phyloP scores from a whole-genome alignment of 2,888 invertebrate genomes.

The Tetragonisca angustula region DNA sequence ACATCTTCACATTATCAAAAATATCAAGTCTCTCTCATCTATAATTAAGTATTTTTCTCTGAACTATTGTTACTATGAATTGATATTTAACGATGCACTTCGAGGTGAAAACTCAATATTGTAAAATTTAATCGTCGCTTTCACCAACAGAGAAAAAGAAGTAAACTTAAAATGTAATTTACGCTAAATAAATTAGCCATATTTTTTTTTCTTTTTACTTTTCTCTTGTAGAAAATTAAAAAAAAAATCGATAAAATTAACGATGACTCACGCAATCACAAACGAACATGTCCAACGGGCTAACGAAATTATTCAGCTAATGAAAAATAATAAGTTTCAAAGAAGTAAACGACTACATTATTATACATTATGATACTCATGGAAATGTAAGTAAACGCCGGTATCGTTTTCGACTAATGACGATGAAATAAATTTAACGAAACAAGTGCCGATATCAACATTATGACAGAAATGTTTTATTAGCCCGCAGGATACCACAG shows the following conservation, averaged over 20 bases:
- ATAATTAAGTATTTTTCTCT: neutral
- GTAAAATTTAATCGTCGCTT: neutral
- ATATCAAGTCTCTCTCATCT: neutral
- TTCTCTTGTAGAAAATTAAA: slow-evolving; percentile 10
- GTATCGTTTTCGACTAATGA: neutral
- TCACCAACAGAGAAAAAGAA: neutral
- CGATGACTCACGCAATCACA: neutral
- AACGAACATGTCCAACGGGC: no score
- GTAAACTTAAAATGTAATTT: neutral
- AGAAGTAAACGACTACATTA: slow-evolving; percentile 23
- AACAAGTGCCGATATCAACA: neutral
- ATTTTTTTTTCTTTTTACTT: neutral
- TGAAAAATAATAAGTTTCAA: slow-evolving; percentile 13
- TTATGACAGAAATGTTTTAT: slow-evolving; percentile 28
- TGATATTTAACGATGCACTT: neutral
- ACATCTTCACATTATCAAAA: neutral
- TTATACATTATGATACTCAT: slow-evolving; percentile 19
- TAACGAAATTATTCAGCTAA: slow-evolving; percentile 8
- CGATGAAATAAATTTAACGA: slow-evolving; percentile 14
- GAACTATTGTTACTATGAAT: neutral
- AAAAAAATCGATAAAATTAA: slow-evolving; percentile 36
- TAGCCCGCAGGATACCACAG: slow-evolving; percentile 28
- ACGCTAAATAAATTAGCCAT: neutral
- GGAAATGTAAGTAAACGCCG: slow-evolving; percentile 7
- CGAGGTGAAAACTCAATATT: no score